Evolutionary conservation across 2,113 vertebrate species (phyloP).

Genomic region (Anser cygnoides): DNA sequence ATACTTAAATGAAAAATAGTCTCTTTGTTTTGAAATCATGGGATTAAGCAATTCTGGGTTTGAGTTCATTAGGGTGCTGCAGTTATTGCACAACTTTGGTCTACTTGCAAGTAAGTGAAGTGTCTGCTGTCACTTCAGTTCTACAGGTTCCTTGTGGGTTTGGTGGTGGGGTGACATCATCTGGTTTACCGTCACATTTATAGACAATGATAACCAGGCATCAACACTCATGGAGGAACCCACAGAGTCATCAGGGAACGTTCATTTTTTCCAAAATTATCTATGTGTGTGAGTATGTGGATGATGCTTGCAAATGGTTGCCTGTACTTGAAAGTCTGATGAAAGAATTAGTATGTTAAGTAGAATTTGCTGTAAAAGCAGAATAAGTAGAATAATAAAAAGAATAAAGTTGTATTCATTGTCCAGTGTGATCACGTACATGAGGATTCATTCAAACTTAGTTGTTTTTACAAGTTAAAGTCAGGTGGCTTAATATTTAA

Average conservation of each 20-base stretch:
- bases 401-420: background rate
- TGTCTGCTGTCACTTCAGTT: background rate
- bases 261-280: constrained; percentile 31
- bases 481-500: background rate
- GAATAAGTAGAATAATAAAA: background rate
- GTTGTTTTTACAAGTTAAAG: background rate
- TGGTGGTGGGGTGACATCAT: constrained; percentile 58
- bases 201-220: constrained; percentile 34
- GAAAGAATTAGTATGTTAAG: background rate
- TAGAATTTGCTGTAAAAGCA: background rate
- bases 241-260: constrained; percentile 12
- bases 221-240: constrained; percentile 26
- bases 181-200: constrained; percentile 1
- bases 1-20: constrained; percentile 5
- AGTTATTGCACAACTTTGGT: constrained; percentile 45
- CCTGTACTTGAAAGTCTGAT: background rate
- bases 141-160: constrained; percentile 39
- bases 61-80: constrained; percentile 26
- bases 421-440: background rate
- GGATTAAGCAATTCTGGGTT: constrained; percentile 56
- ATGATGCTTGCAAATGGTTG: background rate
- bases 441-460: background rate
- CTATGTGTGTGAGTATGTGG: background rate
- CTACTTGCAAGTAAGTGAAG: constrained; percentile 27
- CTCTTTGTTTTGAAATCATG: constrained; percentile 54